phyloP scores from a whole-genome alignment of 2,888 invertebrate genomes.

The Tinea pellionella region DNA sequence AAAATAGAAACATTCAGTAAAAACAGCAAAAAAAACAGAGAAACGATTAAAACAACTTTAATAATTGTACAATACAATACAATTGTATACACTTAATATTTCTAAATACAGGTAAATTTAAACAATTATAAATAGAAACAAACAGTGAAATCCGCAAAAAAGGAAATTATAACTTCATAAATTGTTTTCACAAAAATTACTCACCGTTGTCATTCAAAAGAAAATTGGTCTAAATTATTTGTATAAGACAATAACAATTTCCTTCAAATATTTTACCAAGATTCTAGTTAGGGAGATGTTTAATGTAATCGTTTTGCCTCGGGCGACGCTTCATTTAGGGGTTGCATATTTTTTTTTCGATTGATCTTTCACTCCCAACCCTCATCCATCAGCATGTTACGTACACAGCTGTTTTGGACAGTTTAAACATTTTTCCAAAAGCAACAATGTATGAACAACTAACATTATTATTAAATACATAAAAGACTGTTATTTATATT shows the following conservation, averaged over 20 bases:
- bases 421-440: not conserved
- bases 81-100: too few relatives aligned
- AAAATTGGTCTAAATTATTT: not conserved
- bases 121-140: too few relatives aligned
- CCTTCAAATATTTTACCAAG: not conserved
- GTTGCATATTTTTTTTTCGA: constrained; percentile 2
- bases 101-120: too few relatives aligned
- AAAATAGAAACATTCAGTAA: too few relatives aligned
- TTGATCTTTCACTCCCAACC: not conserved
- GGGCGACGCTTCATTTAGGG: constrained; percentile 3
- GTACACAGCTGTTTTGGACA: not conserved
- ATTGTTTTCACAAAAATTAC: not conserved
- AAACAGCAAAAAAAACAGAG: too few relatives aligned
- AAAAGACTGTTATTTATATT: too few relatives aligned
- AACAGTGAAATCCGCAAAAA: not conserved
- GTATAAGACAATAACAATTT: constrained; percentile 3
- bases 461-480: not conserved
- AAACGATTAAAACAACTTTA: too few relatives aligned
- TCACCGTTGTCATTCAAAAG: not conserved
- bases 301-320: not conserved
- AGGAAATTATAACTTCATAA: not conserved
- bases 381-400: not conserved
- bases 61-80: too few relatives aligned
- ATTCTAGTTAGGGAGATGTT: not conserved
- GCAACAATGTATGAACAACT: not conserved